Percentiles rank a stretch among this genome's conserved stretches.
phyloP scores from a whole-genome alignment of 2,113 vertebrate genomes.

The Neoarius graeffei region DNA sequence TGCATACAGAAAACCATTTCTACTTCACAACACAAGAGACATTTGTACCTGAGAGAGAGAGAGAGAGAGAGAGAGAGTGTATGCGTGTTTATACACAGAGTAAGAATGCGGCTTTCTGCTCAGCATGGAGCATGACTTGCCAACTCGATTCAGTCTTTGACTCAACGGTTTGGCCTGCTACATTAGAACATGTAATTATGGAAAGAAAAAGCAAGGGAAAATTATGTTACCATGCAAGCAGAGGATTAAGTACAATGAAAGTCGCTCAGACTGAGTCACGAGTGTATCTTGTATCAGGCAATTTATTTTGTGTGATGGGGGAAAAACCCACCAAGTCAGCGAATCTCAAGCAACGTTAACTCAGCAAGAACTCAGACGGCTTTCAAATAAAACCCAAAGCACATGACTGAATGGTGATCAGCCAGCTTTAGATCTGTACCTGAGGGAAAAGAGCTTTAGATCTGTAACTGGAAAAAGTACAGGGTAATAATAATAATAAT shows the following conservation, averaged over 20 bases:
- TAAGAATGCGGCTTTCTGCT: background rate
- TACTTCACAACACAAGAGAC: no score
- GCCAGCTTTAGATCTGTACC: background rate
- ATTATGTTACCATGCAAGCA: background rate
- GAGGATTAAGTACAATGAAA: background rate
- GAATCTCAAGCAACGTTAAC: background rate
- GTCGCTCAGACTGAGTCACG: background rate
- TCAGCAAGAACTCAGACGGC: background rate
- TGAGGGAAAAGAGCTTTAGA: background rate
- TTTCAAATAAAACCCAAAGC: background rate
- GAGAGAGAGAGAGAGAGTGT: no score
- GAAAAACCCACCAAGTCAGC: background rate
- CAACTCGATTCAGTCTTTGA: background rate
- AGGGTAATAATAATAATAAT: background rate
- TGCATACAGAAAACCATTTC: background rate
- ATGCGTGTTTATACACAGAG: background rate
- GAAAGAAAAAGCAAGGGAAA: background rate
- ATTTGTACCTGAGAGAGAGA: background rate
- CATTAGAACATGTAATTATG: slow-evolving; percentile 48
- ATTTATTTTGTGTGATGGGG: background rate
- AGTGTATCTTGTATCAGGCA: background rate
- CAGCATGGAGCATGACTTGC: background rate
- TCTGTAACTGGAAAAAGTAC: background rate
- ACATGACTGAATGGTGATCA: background rate
- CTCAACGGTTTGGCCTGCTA: background rate